Conservation (phyloP, 1,140 invertebrate species). For the Sycobia sp. region DNA sequence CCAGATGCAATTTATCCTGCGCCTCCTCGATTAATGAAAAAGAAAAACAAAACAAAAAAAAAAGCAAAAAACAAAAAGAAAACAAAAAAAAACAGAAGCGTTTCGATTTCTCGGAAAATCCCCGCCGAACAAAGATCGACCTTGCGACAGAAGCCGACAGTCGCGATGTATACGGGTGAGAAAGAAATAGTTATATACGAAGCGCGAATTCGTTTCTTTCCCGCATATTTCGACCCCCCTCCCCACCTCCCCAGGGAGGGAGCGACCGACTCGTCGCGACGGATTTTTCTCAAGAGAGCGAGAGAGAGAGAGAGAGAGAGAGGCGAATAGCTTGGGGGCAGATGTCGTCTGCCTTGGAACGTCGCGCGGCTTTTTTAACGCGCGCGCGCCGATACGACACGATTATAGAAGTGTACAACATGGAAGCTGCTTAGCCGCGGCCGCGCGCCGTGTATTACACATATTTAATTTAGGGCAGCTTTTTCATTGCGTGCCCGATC, state of each 20-base stretch:
- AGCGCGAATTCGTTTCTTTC: slow-evolving; percentile 13
- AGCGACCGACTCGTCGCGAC: background rate
- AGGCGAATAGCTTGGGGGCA: background rate
- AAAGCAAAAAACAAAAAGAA: background rate
- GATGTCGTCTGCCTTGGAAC: background rate
- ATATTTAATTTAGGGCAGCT: too few relatives aligned
- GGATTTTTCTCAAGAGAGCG: slow-evolving; percentile 1
- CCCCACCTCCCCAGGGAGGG: too few relatives aligned
- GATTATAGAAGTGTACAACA: too few relatives aligned
- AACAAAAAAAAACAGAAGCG: background rate
- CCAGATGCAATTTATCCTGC: too few relatives aligned
- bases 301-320: background rate
- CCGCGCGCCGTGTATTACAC: too few relatives aligned
- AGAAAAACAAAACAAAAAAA: background rate
- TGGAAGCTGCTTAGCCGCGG: too few relatives aligned
- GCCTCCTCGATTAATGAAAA: too few relatives aligned
- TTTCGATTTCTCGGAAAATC: slow-evolving; percentile 20
- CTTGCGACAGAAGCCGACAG: slow-evolving; percentile 6
- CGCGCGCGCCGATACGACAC: too few relatives aligned
- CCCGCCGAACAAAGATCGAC: slow-evolving; percentile 9
- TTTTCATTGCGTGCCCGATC: too few relatives aligned
- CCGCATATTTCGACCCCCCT: slow-evolving; percentile 14
- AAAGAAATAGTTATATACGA: too few relatives aligned
- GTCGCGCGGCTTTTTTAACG: background rate
- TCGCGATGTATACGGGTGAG: too few relatives aligned